Base-by-base conservation (phyloP, 2,888 invertebrate species). In the Nysson spinosus region DNA sequence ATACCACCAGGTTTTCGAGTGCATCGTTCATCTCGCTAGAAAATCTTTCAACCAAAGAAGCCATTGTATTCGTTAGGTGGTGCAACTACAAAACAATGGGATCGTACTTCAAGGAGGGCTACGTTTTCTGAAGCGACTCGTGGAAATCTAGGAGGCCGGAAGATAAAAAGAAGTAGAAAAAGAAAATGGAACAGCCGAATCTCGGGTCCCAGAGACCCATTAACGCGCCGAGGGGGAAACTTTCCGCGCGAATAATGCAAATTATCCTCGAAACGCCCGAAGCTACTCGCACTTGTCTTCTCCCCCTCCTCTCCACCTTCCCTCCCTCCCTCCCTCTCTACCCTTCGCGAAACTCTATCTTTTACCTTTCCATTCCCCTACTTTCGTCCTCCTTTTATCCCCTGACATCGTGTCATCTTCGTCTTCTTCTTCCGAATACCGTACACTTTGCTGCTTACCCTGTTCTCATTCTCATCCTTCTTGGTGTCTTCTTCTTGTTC, bases 171-270 rank as follows among this genome's bases (percentile, higher is more conserved):
- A 12, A 28, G 24, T 34, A 37, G 55, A 34, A 55, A 57, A 62
- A 51, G 55, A 58, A 47, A 63, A 58, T 52, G 28, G 67, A 67
- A 34, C 61, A 57, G 55, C 65, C 73, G 69, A 75, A 73, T 75
- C 61, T 68, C 76, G 20, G 46, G 55, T 65, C 70, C 68, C 57
- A 40, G 58, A 65, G 71, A 71, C 55, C 76, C 65, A 73, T 76
- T 76, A 75, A 75, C 70, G 70, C 62, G 58, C 32, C 57, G 44
- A 43, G 46, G 43, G 47, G 34, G 49, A 73, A 70, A 69, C 54
- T 73, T 69, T 57, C 61, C 57, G 35, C 67, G 47, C 69, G 71
- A 71, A 73, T 76, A 76, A 73, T 75, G 73, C 71, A 76, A 75
- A 75, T 75, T 75, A 75, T 71, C 61, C 57, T 50, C 35, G 55